Percentiles rank a stretch among this genome's conserved stretches.
Conservation (phyloP, 2,797 vertebrate species). For the Melanogrammus aeglefinus region DNA sequence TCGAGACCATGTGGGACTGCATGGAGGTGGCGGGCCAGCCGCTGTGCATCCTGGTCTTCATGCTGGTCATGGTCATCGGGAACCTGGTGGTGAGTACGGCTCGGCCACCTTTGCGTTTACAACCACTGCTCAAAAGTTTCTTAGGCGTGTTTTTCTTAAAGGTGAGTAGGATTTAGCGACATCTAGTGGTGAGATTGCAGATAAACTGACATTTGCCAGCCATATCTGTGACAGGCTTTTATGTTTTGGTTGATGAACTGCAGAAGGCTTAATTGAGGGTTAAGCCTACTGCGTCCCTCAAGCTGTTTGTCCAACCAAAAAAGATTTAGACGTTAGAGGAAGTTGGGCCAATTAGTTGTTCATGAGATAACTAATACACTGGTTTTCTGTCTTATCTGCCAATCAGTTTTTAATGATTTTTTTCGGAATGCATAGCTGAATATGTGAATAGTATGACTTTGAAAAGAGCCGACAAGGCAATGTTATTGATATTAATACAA, state of each 20-base stretch:
- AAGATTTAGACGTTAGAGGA: neutral
- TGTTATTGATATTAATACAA: neutral
- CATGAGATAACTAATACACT: too few relatives aligned
- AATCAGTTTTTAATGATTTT: neutral
- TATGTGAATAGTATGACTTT: neutral
- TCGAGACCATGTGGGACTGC: slow-evolving; percentile 98
- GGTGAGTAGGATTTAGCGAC: too few relatives aligned
- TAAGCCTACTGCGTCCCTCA: neutral
- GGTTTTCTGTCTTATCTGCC: neutral
- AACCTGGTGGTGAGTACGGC: slow-evolving; percentile 94
- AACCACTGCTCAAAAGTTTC: too few relatives aligned
- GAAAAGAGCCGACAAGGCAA: neutral
- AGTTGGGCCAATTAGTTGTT: neutral
- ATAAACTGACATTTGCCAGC: neutral
- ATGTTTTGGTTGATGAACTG: neutral
- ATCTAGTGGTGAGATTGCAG: too few relatives aligned
- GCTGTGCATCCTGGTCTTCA: slow-evolving; percentile 93
- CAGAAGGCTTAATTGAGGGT: too few relatives aligned
- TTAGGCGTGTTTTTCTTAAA: too few relatives aligned
- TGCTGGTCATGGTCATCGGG: slow-evolving; percentile 98
- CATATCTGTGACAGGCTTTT: neutral
- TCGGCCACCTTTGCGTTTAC: too few relatives aligned
- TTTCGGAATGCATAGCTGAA: too few relatives aligned
- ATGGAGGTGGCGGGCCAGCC: slow-evolving; percentile 92
- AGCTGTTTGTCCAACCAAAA: neutral